Percentiles rank a stretch among this genome's conserved stretches.
Conservation (phyloP, 2,888 invertebrate genomes). For the Dolichomitus sp. region DNA sequence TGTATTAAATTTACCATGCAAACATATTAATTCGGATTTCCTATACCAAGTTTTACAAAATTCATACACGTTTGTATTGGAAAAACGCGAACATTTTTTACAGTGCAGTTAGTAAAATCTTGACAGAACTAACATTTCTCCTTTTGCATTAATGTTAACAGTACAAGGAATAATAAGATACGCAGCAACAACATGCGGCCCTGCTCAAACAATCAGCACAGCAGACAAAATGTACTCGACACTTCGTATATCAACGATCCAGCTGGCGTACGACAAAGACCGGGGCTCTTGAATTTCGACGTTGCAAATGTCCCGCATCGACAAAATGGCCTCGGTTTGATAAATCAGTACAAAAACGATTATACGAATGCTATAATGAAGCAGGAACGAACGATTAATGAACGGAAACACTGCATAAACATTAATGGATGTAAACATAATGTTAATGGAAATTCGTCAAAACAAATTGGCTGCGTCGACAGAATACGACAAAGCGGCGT, state of each 20-base stretch:
- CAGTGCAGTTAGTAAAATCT: not conserved
- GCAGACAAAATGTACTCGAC: conserved; percentile 70
- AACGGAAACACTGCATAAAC: conserved; percentile 21
- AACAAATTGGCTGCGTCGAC: conserved; percentile 48
- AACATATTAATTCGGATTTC: no score
- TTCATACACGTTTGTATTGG: no score
- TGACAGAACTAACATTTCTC: not conserved
- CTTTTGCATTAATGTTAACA: conserved; percentile 66
- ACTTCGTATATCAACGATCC: conserved; percentile 82
- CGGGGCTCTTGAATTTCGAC: conserved; percentile 37
- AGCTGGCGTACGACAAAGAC: conserved; percentile 77
- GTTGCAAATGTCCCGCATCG: conserved; percentile 18
- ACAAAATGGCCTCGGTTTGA: conserved; percentile 29
- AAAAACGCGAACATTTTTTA: no score
- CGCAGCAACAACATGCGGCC: conserved; percentile 76
- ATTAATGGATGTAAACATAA: conserved; percentile 13
- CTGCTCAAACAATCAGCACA: conserved; percentile 64
- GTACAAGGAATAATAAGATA: conserved; percentile 84
- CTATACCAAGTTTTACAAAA: no score
- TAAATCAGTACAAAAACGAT: conserved; percentile 27
- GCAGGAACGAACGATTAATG: conserved; percentile 15
- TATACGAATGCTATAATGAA: conserved; percentile 17
- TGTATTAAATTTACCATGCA: no score
- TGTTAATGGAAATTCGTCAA: conserved; percentile 6
- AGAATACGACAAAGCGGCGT: conserved; percentile 53